These are phyloP conservation scores for Pteropus rufus DNA, from an alignment of 2,797 vertebrate species.

Conservation along the genomic window DNA sequence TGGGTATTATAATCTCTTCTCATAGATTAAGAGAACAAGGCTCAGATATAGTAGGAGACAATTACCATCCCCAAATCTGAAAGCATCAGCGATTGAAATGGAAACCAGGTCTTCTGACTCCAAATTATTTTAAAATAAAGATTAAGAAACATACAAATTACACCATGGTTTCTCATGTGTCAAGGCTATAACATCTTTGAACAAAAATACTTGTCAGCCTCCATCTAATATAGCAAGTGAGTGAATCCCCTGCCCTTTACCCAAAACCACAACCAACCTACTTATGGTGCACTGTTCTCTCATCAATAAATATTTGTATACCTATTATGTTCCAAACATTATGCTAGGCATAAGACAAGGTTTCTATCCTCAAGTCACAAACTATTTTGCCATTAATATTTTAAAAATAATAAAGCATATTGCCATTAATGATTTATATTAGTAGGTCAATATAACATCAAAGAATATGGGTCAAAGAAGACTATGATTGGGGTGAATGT, in stretches of 20 bases:
- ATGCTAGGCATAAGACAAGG: background rate
- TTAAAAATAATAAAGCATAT: background rate
- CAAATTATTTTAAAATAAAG: background rate
- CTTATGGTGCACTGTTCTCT: background rate
- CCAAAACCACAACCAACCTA: background rate
- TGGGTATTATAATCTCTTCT: background rate
- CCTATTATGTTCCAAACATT: background rate
- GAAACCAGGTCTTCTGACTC: background rate
- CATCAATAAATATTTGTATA: background rate
- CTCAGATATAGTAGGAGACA: background rate
- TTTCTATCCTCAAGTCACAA: background rate
- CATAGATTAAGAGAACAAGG: background rate
- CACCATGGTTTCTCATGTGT: background rate
- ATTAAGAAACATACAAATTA: background rate
- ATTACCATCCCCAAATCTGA: background rate
- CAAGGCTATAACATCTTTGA: background rate
- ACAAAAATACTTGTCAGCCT: background rate
- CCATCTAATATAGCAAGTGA: background rate
- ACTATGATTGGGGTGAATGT: background rate
- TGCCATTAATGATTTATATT: background rate
- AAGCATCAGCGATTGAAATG: background rate
- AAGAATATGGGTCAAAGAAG: background rate
- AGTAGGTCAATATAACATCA: background rate
- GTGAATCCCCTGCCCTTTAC: background rate
- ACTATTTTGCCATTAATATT: background rate